Evolutionary conservation across 1,140 invertebrate species (phyloP).

Genomic region (Steinernema feltiae): DNA sequence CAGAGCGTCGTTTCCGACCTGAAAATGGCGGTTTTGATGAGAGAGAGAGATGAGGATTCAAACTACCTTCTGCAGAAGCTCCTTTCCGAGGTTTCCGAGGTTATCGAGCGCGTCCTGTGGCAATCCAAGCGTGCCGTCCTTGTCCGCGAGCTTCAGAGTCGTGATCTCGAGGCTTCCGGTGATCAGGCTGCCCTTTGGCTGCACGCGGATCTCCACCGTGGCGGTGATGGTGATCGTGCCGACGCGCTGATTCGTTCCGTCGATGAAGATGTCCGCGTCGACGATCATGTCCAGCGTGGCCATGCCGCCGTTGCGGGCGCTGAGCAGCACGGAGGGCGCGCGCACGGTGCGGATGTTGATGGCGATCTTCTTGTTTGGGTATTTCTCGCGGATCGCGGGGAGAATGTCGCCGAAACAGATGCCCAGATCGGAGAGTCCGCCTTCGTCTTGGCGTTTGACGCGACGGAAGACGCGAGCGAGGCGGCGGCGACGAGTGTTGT

Average conservation of each 20-base stretch:
- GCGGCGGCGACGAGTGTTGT: neutral
- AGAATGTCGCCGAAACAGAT: constrained; percentile 57
- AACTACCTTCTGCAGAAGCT: constrained; percentile 49
- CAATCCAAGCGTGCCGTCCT: constrained; percentile 44
- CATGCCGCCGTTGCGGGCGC: constrained; percentile 43
- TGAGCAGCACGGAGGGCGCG: constrained; percentile 50
- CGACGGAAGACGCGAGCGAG: neutral
- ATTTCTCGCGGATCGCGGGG: constrained; percentile 53
- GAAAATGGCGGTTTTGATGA: constrained; percentile 17
- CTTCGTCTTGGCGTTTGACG: constrained; percentile 7
- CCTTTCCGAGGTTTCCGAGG: constrained; percentile 56
- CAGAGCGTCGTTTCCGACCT: constrained; percentile 47
- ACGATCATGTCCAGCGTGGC: constrained; percentile 45
- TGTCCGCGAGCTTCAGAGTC: constrained; percentile 45
- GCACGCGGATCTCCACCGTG: constrained; percentile 40
- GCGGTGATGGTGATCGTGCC: constrained; percentile 46
- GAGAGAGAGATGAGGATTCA: constrained; percentile 11
- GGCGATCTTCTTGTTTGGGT: constrained; percentile 51
- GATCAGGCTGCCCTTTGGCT: constrained; percentile 35
- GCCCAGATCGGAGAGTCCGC: constrained; percentile 44
- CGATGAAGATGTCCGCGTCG: constrained; percentile 56
- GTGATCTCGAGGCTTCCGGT: constrained; percentile 43
- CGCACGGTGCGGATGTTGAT: constrained; percentile 45
- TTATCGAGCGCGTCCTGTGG: constrained; percentile 57
- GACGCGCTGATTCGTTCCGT: constrained; percentile 50